Conservation (phyloP, 2,797 vertebrate species). For the Molossus alvarezi region DNA sequence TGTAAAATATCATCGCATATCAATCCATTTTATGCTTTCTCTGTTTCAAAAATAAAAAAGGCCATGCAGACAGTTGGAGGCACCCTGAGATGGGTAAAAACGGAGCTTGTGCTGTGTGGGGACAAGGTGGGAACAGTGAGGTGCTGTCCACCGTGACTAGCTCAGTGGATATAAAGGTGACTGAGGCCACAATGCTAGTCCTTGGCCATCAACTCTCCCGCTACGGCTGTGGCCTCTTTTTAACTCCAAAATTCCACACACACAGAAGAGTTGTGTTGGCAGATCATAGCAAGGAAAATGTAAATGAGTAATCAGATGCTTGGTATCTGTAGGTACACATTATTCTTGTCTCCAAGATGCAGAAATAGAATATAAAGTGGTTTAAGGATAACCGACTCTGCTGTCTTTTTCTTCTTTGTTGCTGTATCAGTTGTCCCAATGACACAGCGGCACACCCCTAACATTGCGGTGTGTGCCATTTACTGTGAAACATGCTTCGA, state of each 20-base stretch:
- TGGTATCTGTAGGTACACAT: neutral
- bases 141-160: neutral
- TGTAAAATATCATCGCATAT: neutral
- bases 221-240: neutral
- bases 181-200: too few relatives aligned
- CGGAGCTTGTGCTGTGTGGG: neutral
- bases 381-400: neutral
- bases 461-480: neutral
- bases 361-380: neutral
- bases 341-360: neutral
- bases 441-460: neutral
- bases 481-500: neutral
- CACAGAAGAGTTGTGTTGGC: neutral
- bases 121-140: fast-evolving
- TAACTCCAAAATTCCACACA: neutral
- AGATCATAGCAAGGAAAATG: neutral
- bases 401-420: neutral
- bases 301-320: neutral
- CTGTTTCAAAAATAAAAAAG: neutral
- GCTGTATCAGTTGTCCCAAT: neutral
- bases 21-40: neutral
- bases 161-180: neutral
- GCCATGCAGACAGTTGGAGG: neutral
- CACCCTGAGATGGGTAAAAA: neutral
- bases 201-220: neutral